Evolutionary conservation across 2,113 vertebrate genomes (phyloP).

Genomic region (Microcebus jonahi): DNA sequence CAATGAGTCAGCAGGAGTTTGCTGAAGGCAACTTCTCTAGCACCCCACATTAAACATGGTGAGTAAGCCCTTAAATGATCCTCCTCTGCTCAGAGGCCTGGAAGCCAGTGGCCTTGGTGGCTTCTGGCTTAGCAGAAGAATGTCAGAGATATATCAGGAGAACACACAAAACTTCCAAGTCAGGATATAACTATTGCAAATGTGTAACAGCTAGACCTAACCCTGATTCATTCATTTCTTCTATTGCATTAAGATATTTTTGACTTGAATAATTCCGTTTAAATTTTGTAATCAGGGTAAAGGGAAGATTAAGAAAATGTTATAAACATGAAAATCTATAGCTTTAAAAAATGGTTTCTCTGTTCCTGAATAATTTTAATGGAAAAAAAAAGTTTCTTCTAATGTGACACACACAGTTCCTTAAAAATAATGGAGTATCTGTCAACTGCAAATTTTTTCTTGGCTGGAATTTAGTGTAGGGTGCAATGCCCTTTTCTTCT

Average conservation of each 20-base stretch:
- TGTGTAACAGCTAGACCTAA: background rate
- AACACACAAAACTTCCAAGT: background rate
- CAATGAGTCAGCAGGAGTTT: background rate
- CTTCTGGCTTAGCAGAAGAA: background rate
- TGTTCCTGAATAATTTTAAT: slow-evolving; percentile 27
- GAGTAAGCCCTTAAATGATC: background rate
- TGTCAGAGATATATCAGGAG: background rate
- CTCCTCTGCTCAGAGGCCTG: background rate
- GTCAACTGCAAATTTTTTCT: slow-evolving; percentile 24
- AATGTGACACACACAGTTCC: background rate
- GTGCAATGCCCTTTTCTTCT: slow-evolving; percentile 38
- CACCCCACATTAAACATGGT: background rate
- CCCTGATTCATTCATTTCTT: background rate
- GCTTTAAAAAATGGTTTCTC: background rate
- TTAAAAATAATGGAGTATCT: slow-evolving; percentile 39
- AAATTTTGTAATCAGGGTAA: background rate
- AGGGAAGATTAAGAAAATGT: background rate
- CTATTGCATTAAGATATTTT: background rate
- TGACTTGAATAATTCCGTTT: background rate
- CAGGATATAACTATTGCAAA: background rate
- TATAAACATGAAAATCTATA: background rate
- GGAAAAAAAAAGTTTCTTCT: background rate
- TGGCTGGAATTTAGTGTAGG: slow-evolving; percentile 50
- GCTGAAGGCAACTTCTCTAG: background rate
- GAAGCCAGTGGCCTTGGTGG: background rate